Base-by-base conservation (phyloP, 2,888 invertebrate genomes). In the Trissonchulus latispiculum region DNA sequence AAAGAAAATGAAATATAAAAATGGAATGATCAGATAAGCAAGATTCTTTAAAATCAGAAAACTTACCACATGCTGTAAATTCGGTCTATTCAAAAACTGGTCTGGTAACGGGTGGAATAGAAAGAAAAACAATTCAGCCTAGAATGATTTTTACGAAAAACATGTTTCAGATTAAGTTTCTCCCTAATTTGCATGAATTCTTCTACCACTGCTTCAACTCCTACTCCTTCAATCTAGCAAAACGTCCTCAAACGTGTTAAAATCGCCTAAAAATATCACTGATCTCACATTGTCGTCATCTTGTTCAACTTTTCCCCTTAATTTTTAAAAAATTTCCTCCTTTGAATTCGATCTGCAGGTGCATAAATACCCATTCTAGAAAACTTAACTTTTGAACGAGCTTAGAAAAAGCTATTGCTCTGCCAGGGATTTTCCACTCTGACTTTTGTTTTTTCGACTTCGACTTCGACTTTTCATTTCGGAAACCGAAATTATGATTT, bases 231-330 rank as follows among this genome's bases (percentile, higher is more conserved):
- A 3, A 33, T 68, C 69, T 3, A 68, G n/a, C 31, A 68, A 15
- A 3, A n/a, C 2, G 36, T 68, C n/a, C 36, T 68, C 69, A 2
- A 68, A 32, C 33, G 36, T 36, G 36, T 68, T 68, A 33, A 23
- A 68, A 33, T 68, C 69, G n/a, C 69, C 69, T 36, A 68, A n/a
- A 32, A 68, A n/a, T 36, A 33, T n/a, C 15, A 68, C n/a, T 68
- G n/a, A 2, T 35, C 36, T 36, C n/a, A n/a, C 33, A n/a, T n/a
- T n/a, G 2, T 68, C 33, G 48, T 48, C 48, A 48, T 15, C 23
- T 8, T 23, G 8, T 23, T 32, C 36, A 8, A 68, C n/a, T 68
- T 68, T 68, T 8, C 15, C 36, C 15, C 3, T 23, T n/a, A 68
- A 8, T 36, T 68, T 36, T 23, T 33, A n/a, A 36, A 68, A 68